Evolutionary conservation across 2,888 invertebrate genomes (phyloP), one percentile per base, ranked within the genome.

Genomic region (Coelinius sp.): DNA sequence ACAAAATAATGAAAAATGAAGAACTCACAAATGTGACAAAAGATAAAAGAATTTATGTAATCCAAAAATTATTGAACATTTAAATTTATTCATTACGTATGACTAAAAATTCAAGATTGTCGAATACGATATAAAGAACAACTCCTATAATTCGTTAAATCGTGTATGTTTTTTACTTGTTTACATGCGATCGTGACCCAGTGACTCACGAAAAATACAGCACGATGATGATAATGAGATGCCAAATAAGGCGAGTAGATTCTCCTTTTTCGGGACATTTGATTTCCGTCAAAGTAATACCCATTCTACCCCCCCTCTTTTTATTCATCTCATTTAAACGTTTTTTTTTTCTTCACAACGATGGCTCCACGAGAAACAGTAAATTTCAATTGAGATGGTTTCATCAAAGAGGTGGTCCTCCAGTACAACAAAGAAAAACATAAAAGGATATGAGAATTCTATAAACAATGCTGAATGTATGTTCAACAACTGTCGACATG

Each of bases 161-260:
- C 14, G 27, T 27, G 31, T 27, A 27, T 8, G 12, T 31, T 59
- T 59, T 59, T 59, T 59, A 35, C 41, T 20, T 63, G 22, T 63
- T 63, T 63, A 41, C 38, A 24, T n/a, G n/a, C n/a, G 22, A 63
- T 63, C 41, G 38, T 63, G 63, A 63, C 63, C 63, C 63, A 63
- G 63, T 63, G 63, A 63, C 63, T 63, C 38, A 41, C 63, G 63
- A 63, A 63, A 63, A 41, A 63, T 63, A 63, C 41, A 24, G 22
- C 41, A 38, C 24, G 63, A 41, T 63, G 24, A 10, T 22, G 22
- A 63, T 63, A 63, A 63, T 41, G 38, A 63, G 63, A 41, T 63
- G 24, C 63, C 63, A 63, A 63, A 63, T 63, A 63, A 63, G 63
- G 63, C 27, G n/a, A 14, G 17, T 56, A 17, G 59, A 20, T 20